phyloP scores from a whole-genome alignment of 2,797 vertebrate species.

The Clarias platycephalus region DNA sequence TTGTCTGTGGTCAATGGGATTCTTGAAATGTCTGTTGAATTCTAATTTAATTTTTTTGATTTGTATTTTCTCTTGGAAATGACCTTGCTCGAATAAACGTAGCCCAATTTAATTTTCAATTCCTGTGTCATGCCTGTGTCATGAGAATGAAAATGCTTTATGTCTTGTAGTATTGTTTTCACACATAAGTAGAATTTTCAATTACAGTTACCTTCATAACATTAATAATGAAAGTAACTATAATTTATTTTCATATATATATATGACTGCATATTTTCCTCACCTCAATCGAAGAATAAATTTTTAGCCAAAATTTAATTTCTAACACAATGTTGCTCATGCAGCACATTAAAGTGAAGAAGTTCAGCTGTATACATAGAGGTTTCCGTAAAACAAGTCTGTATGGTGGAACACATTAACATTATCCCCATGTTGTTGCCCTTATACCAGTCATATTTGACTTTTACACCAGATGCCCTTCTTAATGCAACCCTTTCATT shows the following conservation, averaged over 20 bases:
- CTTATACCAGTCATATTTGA: too few relatives aligned
- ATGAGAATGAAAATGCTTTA: slow-evolving; percentile 29
- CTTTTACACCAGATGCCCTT: too few relatives aligned
- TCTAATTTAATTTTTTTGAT: slow-evolving; percentile 91
- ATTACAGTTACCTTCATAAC: neutral
- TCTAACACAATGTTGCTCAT: slow-evolving; percentile 35
- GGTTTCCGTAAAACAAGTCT: neutral
- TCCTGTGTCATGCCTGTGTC: slow-evolving; percentile 65
- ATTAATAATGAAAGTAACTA: neutral
- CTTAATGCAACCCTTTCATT: too few relatives aligned
- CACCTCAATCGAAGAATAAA: slow-evolving; percentile 33
- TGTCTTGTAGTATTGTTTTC: neutral
- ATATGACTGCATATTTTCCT: slow-evolving; percentile 53
- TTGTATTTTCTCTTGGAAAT: slow-evolving; percentile 97
- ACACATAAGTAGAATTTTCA: neutral
- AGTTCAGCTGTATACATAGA: slow-evolving; percentile 21
- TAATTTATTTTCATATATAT: too few relatives aligned
- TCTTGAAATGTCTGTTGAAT: slow-evolving; percentile 98
- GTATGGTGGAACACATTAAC: neutral
- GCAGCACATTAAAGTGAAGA: slow-evolving; percentile 13
- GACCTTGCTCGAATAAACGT: slow-evolving; percentile 99
- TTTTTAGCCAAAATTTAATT: slow-evolving; percentile 54
- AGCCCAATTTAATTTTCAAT: slow-evolving; percentile 90
- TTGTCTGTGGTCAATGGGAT: slow-evolving; percentile 89
- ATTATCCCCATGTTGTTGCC: too few relatives aligned